Conservation (phyloP, 2,797 vertebrate genomes). For the Streptopelia turtur region DNA sequence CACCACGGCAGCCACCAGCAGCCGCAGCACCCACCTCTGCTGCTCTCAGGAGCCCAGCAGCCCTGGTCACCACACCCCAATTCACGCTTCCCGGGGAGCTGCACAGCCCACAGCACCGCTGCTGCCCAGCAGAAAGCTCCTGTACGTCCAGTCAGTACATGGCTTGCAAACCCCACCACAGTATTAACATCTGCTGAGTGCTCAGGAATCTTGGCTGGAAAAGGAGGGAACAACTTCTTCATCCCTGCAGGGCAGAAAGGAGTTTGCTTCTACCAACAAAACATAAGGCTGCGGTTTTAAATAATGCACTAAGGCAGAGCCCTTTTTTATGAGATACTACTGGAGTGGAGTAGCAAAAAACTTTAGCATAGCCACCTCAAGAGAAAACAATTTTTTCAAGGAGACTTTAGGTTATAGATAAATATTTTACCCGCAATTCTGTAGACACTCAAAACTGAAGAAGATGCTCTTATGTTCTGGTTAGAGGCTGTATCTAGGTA, state of each 20-base stretch:
- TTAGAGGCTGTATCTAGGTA: neutral
- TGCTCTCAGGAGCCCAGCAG: neutral
- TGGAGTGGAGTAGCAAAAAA: neutral
- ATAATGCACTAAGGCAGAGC: neutral
- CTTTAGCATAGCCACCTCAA: neutral
- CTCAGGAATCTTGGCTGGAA: neutral
- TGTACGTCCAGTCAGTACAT: fast-evolving
- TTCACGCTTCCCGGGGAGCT: neutral
- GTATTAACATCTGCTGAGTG: neutral
- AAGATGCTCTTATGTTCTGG: neutral
- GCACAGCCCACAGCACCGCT: fast-evolving
- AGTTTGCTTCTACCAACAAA: neutral
- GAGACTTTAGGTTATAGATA: neutral
- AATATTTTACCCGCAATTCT: neutral
- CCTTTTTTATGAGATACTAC: neutral
- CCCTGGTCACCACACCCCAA: fast-evolving
- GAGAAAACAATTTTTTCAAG: neutral
- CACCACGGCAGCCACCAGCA: neutral
- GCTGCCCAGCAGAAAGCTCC: neutral
- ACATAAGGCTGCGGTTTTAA: neutral
- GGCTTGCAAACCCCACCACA: neutral
- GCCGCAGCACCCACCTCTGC: neutral
- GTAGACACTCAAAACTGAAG: neutral
- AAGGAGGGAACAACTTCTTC: neutral
- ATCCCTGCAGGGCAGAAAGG: neutral